Percentiles rank a stretch among this genome's conserved stretches.
Evolutionary conservation across 1,140 invertebrate genomes (phyloP).

Genomic region (Platyscapa corneri): DNA sequence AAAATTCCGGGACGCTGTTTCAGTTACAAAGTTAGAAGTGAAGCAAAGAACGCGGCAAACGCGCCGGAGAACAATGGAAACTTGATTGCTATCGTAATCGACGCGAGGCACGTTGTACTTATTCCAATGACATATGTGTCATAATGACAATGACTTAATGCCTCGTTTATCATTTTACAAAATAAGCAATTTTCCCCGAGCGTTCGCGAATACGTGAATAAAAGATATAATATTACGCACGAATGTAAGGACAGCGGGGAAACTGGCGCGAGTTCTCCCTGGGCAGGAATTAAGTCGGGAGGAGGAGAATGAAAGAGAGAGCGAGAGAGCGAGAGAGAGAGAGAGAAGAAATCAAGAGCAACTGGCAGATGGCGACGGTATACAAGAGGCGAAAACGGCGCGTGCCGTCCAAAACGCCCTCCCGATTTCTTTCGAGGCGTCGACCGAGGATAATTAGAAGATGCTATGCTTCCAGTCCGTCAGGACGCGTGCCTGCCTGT

Average conservation of each 20-base stretch:
- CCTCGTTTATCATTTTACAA: constrained; percentile 35
- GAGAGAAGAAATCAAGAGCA: constrained; percentile 32
- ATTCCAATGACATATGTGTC: neutral
- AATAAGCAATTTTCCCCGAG: constrained; percentile 14
- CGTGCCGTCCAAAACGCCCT: constrained; percentile 52
- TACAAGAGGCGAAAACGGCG: constrained; percentile 43
- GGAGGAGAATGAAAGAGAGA: constrained; percentile 33
- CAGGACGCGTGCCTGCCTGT: constrained; percentile 15
- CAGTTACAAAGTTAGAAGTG: too few species aligned
- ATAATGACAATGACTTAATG: neutral
- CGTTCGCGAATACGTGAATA: neutral
- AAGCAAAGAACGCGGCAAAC: too few species aligned
- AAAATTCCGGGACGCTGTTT: too few species aligned
- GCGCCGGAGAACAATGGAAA: neutral
- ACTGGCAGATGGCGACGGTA: constrained; percentile 39
- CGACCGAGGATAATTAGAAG: constrained; percentile 57
- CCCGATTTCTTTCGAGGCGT: constrained; percentile 53
- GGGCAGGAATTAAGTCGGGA: neutral
- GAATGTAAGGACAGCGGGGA: neutral
- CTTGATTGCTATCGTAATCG: neutral
- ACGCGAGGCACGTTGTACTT: too few species aligned
- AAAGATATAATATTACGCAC: constrained; percentile 28
- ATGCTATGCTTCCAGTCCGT: constrained; percentile 23
- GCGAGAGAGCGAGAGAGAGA: constrained; percentile 27
- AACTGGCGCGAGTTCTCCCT: neutral